Evolutionary conservation across 2,113 vertebrate genomes (phyloP).

Genomic region (Toxostoma redivivum): DNA sequence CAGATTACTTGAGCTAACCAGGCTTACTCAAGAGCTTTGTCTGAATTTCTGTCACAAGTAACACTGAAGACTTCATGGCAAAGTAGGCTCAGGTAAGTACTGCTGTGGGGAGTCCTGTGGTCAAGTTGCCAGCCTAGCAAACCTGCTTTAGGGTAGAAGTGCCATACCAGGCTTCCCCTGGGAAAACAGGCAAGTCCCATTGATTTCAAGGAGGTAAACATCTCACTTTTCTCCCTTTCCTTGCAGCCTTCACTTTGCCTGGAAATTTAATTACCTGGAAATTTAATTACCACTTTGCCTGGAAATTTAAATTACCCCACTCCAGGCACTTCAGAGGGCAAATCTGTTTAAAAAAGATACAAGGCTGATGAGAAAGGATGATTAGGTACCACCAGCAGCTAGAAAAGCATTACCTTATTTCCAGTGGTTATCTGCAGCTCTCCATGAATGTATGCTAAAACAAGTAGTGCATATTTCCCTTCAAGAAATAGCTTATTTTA

Average conservation of each 20-base stretch:
- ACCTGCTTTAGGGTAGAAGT: background rate
- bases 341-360: background rate
- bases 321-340: background rate
- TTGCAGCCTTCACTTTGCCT: background rate
- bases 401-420: background rate
- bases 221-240: background rate
- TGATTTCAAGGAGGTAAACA: background rate
- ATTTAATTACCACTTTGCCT: background rate
- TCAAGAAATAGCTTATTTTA: background rate
- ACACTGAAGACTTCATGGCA: background rate
- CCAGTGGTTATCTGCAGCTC: background rate
- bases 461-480: background rate
- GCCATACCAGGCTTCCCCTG: background rate
- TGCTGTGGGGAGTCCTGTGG: background rate
- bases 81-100: background rate
- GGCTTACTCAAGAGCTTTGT: background rate
- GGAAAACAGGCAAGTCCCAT: background rate
- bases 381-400: background rate
- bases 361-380: background rate
- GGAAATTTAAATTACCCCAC: background rate
- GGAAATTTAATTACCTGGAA: background rate
- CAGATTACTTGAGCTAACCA: background rate
- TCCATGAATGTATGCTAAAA: background rate
- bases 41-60: accelerated
- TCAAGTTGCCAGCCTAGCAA: background rate